phyloP scores from a whole-genome alignment of 2,797 vertebrate species.

The Acrocephalus scirpaceus region DNA sequence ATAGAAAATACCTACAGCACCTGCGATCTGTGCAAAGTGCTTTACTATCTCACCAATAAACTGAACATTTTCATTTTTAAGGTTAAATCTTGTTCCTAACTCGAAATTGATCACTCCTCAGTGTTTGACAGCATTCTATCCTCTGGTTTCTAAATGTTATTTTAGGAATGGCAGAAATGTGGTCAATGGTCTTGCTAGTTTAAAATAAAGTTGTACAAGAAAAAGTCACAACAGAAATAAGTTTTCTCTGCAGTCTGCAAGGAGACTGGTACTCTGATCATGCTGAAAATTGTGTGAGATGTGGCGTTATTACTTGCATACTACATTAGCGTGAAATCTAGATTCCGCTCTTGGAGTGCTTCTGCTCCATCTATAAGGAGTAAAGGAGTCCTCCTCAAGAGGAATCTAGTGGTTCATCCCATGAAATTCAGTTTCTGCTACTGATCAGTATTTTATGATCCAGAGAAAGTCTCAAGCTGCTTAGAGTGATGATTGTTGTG shows the following conservation, averaged over 20 bases:
- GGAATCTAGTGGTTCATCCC: not conserved
- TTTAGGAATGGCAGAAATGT: not conserved
- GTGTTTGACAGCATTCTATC: not conserved
- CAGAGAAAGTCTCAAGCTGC: not conserved
- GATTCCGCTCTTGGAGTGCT: not conserved
- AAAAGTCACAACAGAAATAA: not conserved
- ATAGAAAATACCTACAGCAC: not conserved
- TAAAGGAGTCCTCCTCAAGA: not conserved
- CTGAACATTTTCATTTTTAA: not conserved
- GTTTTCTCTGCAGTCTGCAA: not conserved
- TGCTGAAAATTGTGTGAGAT: not conserved
- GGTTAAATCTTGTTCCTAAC: not conserved
- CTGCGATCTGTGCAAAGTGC: not conserved
- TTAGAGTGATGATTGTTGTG: not conserved
- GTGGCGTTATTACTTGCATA: accelerated
- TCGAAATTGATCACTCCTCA: not conserved
- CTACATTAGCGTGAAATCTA: not conserved
- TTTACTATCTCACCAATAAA: not conserved
- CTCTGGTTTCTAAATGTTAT: not conserved
- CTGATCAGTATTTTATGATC: not conserved
- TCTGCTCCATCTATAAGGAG: not conserved
- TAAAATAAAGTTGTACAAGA: not conserved
- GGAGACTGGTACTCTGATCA: not conserved
- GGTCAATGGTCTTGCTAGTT: not conserved
- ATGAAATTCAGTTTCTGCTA: not conserved